Evolutionary conservation across 2,888 invertebrate species (phyloP).

Genomic region (Zeuzera pyrina): DNA sequence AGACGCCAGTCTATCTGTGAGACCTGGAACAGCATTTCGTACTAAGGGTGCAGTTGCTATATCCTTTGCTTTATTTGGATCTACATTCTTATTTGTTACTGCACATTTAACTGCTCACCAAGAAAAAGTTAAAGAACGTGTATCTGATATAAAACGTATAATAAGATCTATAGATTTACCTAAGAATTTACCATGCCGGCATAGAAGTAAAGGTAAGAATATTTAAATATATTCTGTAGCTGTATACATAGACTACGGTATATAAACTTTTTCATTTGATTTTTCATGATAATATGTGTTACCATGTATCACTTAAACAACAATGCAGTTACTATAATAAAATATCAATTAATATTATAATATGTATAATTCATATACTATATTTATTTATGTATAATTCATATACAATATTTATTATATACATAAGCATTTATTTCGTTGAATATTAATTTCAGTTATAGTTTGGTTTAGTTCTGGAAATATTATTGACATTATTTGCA

Average conservation of each 20-base stretch:
- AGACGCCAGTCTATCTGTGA: conserved; percentile 88
- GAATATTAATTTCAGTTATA: too few relatives aligned
- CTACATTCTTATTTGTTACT: conserved; percentile 94
- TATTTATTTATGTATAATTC: too few relatives aligned
- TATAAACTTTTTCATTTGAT: too few relatives aligned
- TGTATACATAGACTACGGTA: not conserved
- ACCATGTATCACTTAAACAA: too few relatives aligned
- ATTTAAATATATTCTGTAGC: not conserved
- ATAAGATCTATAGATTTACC: conserved; percentile 87
- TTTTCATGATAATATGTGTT: too few relatives aligned
- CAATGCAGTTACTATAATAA: too few relatives aligned
- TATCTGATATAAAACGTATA: conserved; percentile 89
- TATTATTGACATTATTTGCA: too few relatives aligned
- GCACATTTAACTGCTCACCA: conserved; percentile 96
- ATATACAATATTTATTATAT: too few relatives aligned
- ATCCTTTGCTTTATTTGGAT: conserved; percentile 94
- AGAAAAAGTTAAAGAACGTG: conserved; percentile 88
- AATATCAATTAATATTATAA: too few relatives aligned
- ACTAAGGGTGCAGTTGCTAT: conserved; percentile 97
- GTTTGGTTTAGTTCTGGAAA: too few relatives aligned
- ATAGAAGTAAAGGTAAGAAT: conserved; percentile 79
- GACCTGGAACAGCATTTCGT: conserved; percentile 90
- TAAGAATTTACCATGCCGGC: conserved; percentile 82
- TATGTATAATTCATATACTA: too few relatives aligned
- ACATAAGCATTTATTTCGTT: too few relatives aligned